Percentiles rank a stretch among this genome's conserved stretches.
Evolutionary conservation across 2,888 invertebrate species (phyloP).

Genomic region (Latrodectus elegans): DNA sequence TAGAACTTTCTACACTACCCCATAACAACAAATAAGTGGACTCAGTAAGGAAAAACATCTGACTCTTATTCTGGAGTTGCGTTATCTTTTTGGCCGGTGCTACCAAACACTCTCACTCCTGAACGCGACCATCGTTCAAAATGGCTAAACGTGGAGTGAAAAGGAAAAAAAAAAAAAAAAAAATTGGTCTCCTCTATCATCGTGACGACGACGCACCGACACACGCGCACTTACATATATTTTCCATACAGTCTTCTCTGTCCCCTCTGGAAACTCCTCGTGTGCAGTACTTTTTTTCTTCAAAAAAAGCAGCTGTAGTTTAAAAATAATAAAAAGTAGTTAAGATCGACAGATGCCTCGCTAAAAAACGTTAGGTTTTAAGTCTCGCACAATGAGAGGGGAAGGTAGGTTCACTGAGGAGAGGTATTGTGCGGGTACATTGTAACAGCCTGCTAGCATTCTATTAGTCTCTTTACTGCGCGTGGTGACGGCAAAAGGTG

Average conservation of each 20-base stretch:
- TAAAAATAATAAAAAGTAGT: background rate
- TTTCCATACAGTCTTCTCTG: background rate
- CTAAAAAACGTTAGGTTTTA: slow-evolving; percentile 35
- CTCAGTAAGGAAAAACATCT: background rate
- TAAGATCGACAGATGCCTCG: slow-evolving; percentile 29
- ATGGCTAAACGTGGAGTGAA: background rate
- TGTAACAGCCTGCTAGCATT: slow-evolving; percentile 22
- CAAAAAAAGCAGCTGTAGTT: slow-evolving; percentile 24
- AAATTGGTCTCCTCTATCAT: background rate
- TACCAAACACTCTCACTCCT: background rate
- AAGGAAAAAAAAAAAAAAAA: background rate
- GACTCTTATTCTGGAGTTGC: background rate
- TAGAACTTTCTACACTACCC: background rate
- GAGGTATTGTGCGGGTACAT: slow-evolving; percentile 38
- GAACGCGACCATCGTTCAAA: background rate
- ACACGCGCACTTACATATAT: slow-evolving; percentile 6
- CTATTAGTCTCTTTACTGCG: slow-evolving; percentile 11
- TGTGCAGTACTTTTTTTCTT: slow-evolving; percentile 4
- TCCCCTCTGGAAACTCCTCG: slow-evolving; percentile 8
- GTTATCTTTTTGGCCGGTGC: background rate
- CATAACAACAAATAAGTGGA: background rate
- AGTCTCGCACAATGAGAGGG: slow-evolving; percentile 25
- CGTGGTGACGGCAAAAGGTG: slow-evolving; percentile 24
- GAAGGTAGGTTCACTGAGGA: background rate
- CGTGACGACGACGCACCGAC: slow-evolving; percentile 24